Conservation (phyloP, 2,888 invertebrate genomes). For the Thymelicus acteon region DNA sequence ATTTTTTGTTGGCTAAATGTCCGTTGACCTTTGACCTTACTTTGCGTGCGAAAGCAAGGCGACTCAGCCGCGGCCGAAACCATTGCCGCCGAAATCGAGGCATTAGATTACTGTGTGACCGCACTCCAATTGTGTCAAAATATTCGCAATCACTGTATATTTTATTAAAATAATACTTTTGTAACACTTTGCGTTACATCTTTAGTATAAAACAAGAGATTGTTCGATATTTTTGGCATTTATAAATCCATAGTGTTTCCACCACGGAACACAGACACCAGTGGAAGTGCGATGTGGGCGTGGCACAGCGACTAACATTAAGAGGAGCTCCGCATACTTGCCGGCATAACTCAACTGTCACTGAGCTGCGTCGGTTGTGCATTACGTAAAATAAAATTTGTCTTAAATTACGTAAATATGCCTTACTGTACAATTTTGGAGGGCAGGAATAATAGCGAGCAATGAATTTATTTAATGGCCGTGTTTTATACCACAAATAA, state of each 20-base stretch:
- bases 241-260: slow-evolving; percentile 1
- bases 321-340: too few species aligned
- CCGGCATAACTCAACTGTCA: too few species aligned
- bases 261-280: too few species aligned
- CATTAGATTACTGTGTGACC: slow-evolving; percentile 35
- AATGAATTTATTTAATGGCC: too few species aligned
- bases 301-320: too few species aligned
- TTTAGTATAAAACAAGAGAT: background rate
- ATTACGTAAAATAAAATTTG: too few species aligned
- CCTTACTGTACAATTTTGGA: too few species aligned
- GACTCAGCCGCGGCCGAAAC: slow-evolving; percentile 29
- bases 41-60: slow-evolving; percentile 37
- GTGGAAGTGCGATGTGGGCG: too few species aligned
- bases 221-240: background rate
- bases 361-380: too few species aligned
- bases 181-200: background rate
- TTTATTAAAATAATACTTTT: slow-evolving; percentile 25
- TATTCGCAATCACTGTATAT: slow-evolving; percentile 30
- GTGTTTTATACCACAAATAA: too few species aligned
- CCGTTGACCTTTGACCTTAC: slow-evolving; percentile 51
- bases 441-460: too few species aligned
- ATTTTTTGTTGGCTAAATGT: slow-evolving; percentile 45
- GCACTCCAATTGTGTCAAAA: slow-evolving; percentile 32
- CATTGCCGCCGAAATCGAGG: slow-evolving; percentile 33
- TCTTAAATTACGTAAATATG: too few species aligned